Evolutionary conservation across 2,113 vertebrate species (phyloP).

Genomic region (Eolophus roseicapilla): DNA sequence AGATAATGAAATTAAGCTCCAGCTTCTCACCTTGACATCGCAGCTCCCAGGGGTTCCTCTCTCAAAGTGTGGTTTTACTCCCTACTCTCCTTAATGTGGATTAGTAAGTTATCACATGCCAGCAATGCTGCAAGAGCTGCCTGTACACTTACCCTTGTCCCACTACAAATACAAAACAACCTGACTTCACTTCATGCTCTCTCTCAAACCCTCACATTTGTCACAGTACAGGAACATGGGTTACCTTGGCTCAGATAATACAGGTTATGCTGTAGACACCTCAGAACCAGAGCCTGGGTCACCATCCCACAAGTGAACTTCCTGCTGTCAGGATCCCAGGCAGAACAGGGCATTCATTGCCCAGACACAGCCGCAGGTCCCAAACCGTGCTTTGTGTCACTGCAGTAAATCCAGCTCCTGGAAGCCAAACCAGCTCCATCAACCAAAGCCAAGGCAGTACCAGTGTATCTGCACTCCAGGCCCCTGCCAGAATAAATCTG

Average conservation of each 20-base stretch:
- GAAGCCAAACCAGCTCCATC: background rate
- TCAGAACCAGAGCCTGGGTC: background rate
- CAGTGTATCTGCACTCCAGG: background rate
- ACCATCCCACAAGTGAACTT: accelerated
- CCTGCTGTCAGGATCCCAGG: accelerated
- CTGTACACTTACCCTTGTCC: background rate
- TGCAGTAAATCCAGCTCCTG: background rate
- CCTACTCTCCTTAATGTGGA: background rate
- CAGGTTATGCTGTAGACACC: background rate
- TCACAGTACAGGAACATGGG: accelerated
- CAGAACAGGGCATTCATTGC: background rate
- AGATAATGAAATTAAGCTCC: conserved; percentile 61
- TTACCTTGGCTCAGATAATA: background rate
- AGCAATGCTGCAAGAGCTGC: background rate
- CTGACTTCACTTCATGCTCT: accelerated
- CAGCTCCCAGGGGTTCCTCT: background rate
- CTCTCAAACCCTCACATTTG: background rate
- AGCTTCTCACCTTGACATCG: conserved; percentile 9
- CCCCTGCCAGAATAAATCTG: background rate
- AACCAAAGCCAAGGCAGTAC: background rate
- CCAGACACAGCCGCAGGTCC: background rate
- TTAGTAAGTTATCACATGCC: background rate
- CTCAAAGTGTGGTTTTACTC: background rate
- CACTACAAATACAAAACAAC: accelerated
- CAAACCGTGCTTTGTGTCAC: accelerated